Evolutionary conservation across 2,888 invertebrate species (phyloP), one percentile per base, ranked within the genome.

Genomic region (Drosophila subsilvestris): DNA sequence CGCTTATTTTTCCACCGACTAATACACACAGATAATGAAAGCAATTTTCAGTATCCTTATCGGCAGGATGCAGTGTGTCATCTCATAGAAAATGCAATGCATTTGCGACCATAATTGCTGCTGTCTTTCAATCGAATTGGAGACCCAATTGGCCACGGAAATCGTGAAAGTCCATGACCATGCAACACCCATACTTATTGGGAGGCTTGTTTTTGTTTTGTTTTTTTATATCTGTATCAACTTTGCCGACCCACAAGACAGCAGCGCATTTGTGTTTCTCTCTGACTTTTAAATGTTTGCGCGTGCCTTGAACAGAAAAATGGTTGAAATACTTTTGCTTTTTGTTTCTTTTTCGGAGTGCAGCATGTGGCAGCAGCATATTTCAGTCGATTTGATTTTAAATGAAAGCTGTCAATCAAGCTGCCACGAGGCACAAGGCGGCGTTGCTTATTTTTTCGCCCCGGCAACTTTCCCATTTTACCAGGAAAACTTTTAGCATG

Each of bases 351-450:
- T 7, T 45, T 62, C 44, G 61, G 75, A 55, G 58, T 50, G 61
- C 62, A 69, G 47, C 47, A 56, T 63, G 62, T 53, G 49, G 58
- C 76, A 66, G 62, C 60, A 58, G 67, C 74, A 76, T 78, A 80
- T 83, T 77, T 85, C 57, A 79, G 84, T 63, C 65, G 76, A 81
- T 86, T 86, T 88, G 78, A 86, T 86, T 78, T 86, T 79, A 88
- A 90, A 90, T 90, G 90, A 90, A 90, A 90, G 89, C 89, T 89
- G 89, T 83, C 90, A 90, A 90, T 90, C 89, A 85, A 76, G 89
- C 81, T 79, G 74, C 73, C 74, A 44, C 45, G 73, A 82, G 88
- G 75, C 77, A 69, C 32, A 32, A 29, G 60, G 58, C 71, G 43
- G 55, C 71, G 43, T 48, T 55, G 65, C 66, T 68, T 56, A 32